Evolutionary conservation across 2,113 vertebrate genomes (phyloP).

Genomic region (Lepisosteus osseus): DNA sequence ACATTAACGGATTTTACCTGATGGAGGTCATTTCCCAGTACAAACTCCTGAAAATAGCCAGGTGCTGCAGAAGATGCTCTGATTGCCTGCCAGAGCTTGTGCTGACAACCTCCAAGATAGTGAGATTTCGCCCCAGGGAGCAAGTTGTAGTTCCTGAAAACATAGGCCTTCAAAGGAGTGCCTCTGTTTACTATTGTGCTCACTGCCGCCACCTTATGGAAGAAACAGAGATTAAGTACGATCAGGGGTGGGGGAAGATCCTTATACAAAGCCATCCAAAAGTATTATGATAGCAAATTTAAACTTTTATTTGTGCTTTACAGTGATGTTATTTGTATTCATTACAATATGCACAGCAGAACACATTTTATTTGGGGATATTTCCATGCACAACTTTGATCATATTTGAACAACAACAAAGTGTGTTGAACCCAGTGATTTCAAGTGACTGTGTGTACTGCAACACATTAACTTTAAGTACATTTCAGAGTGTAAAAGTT

Average conservation of each 20-base stretch:
- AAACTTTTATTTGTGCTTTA: no score
- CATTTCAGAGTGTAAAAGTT: no score
- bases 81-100: constrained; percentile 92
- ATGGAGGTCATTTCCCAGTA: constrained; percentile 83
- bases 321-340: no score
- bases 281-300: no score
- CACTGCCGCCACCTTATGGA: constrained; percentile 83
- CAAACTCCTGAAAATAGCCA: constrained; percentile 90
- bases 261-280: no score
- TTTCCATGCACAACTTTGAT: no score
- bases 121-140: constrained; percentile 84
- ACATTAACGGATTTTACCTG: constrained; percentile 69
- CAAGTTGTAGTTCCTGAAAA: constrained; percentile 93
- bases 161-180: constrained; percentile 83
- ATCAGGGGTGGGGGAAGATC: neutral
- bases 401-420: no score
- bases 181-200: constrained; percentile 91
- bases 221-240: neutral
- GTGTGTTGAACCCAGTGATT: no score
- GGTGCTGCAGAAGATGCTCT: constrained; percentile 90
- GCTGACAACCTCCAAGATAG: constrained; percentile 87
- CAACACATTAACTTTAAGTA: no score
- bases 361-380: no score
- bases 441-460: no score
- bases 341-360: no score